Conservation (phyloP, 1,140 invertebrate genomes). For the Drosophila virilis region DNA sequence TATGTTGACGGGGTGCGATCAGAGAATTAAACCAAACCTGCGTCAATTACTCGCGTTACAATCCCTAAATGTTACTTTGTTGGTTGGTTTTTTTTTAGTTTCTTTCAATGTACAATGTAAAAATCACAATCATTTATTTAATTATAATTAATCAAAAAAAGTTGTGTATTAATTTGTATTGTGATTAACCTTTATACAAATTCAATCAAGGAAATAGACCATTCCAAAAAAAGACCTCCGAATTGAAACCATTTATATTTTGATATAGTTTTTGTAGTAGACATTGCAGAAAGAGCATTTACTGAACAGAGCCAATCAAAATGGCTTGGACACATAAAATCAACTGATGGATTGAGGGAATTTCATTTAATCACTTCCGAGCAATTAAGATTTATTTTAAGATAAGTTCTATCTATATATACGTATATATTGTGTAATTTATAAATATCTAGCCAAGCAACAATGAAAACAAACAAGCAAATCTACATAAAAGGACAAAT, state of each 20-base stretch:
- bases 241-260: background rate
- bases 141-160: too few species aligned
- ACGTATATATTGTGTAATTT: conserved; percentile 7
- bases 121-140: too few species aligned
- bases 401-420: conserved; percentile 32
- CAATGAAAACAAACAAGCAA: conserved; percentile 23
- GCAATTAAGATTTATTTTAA: conserved; percentile 56
- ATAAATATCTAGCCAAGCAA: conserved; percentile 43
- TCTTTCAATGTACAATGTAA: too few species aligned
- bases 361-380: conserved; percentile 70
- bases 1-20: too few species aligned
- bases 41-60: too few species aligned
- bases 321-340: background rate
- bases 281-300: background rate
- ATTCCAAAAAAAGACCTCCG: too few species aligned
- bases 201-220: too few species aligned
- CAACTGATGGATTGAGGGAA: conserved; percentile 52
- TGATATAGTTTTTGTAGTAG: background rate
- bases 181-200: too few species aligned
- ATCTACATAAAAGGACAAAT: conserved; percentile 75
- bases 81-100: too few species aligned
- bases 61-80: too few species aligned
- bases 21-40: too few species aligned
- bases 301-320: conserved; percentile 9
- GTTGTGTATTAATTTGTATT: too few species aligned